phyloP scores from a whole-genome alignment of 2,113 vertebrate species.

The Manacus vitellinus region DNA sequence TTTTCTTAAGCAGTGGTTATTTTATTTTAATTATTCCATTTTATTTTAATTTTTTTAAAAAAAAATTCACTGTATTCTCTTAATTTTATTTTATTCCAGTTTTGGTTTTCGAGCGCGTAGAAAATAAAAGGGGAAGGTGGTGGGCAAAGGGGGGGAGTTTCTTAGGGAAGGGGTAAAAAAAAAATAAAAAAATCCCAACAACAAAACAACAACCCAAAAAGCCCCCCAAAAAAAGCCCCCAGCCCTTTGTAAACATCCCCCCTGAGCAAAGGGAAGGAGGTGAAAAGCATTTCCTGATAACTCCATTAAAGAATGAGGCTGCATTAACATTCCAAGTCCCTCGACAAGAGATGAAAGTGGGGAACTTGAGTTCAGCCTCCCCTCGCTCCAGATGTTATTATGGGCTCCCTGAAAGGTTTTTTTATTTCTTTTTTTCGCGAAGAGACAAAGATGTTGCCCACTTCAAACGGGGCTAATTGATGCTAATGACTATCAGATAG shows the following conservation, averaged over 20 bases:
- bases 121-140: neutral
- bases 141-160: neutral
- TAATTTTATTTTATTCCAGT: neutral
- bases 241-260: slow-evolving; percentile 63
- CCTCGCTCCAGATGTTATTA: slow-evolving; percentile 84
- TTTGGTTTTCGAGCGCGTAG: neutral
- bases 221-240: neutral
- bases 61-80: neutral
- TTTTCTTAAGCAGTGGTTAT: rapidly evolving
- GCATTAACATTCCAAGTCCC: slow-evolving; percentile 76
- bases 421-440: slow-evolving; percentile 75
- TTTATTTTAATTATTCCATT: neutral
- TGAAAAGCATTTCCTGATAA: slow-evolving; percentile 82
- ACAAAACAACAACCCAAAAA: slow-evolving; percentile 9
- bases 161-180: neutral
- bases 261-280: slow-evolving; percentile 58
- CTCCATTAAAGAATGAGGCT: slow-evolving; percentile 72
- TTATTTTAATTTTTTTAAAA: neutral
- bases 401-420: slow-evolving; percentile 74
- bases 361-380: slow-evolving; percentile 57
- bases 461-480: slow-evolving; percentile 93
- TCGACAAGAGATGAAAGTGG: slow-evolving; percentile 74
- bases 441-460: slow-evolving; percentile 79
- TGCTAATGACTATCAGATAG: slow-evolving; percentile 93
- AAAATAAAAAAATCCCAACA: neutral